Base-by-base conservation (phyloP, 2,113 vertebrate species). In the Cavia aperea region DNA sequence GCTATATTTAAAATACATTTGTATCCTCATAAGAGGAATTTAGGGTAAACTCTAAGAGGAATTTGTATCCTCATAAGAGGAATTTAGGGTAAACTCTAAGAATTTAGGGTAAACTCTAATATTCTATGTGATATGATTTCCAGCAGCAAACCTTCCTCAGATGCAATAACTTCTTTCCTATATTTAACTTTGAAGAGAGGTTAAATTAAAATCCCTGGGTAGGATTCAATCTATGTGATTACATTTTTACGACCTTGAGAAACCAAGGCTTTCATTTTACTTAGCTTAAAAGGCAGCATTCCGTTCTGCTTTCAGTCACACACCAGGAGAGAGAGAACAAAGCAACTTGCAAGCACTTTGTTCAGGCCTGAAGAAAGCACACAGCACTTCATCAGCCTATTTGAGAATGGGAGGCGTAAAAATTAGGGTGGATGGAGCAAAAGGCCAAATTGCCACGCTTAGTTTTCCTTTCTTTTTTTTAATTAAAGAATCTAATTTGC, bases 241-340 rank as follows among this genome's bases (percentile, higher is more conserved):
- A 66, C n/a, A 56, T 79, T 96, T 92, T 70, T 77, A 31, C 0
- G 84, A 97, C 95, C 96, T 96, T 95, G 95, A 96, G 82, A 92
- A 97, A 94, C 23, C 0, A 73, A 96, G 56, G 88, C 43, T 89
- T 93, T 97, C 93, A 93, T 96, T 12, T 72, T 24, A 96, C 46
- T 92, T 43, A 91, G 85, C 12, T 46, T 13, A 92, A 93, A 94
- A 92, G 83, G 88, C 24, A 95, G 75, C 58, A 88, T 94, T 36
- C 49, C 0, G 0, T 88, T 56, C 68, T 58, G 46, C 68, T 54
- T 94, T 93, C 89, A 91, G 89, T 68, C 4, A 4, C 66, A 93
- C 89, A 79, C 90, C 0, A 3, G 86, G 84, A 92, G 36, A 95
- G 88, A 24, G 86, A 65, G 1, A 96, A 93, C 77, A 94, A 90